Base-by-base conservation (phyloP, 2,888 invertebrate species). In the Cheilosia soror region DNA sequence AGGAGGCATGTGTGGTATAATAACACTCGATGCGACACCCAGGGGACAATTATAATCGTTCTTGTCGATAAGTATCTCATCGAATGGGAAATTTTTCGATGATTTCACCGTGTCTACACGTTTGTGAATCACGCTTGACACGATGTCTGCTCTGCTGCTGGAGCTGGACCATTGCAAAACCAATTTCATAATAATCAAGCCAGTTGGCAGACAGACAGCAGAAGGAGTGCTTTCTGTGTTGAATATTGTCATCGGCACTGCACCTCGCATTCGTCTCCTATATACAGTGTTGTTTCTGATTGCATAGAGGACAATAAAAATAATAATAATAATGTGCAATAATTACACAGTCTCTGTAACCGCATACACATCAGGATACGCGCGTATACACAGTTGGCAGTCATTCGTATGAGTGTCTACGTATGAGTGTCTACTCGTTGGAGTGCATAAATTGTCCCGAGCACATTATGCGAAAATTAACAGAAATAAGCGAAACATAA, bases 11-110 rank as follows among this genome's bases (percentile, higher is more conserved):
- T 66, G 65, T 44, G 68, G 42, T 49, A 75, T 75, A 68, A 63
- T 75, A 68, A 75, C 73, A 75, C 73, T 68, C 75, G 37, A 31
- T 42, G 55, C 69, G 63, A 76, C 63, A 76, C 81, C 81, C 71
- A 51, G 47, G 81, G 77, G 81, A 82, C 58, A 73, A 65, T 75
- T 82, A 82, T 82, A 77, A 82, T 82, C 77, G 77, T 71, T 77
- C 77, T 82, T 77, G 81, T 82, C 65, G 81, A 82, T 82, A 81
- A 81, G 68, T 69, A 81, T 81, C 81, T 81, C 71, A 65, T 82
- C 71, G 81, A 71, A 71, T 77, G 77, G 71, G 57, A 58, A 49
- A 77, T 77, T 75, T 80, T 66, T 68, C 69, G 79, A 65, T 79
- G 84, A 84, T 79, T 69, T 75, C 53, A 15, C 51, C 58, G 60